These are phyloP conservation scores for Rhabdomys dilectus DNA, from an alignment of 2,113 vertebrate species.

Conservation along the genomic window DNA sequence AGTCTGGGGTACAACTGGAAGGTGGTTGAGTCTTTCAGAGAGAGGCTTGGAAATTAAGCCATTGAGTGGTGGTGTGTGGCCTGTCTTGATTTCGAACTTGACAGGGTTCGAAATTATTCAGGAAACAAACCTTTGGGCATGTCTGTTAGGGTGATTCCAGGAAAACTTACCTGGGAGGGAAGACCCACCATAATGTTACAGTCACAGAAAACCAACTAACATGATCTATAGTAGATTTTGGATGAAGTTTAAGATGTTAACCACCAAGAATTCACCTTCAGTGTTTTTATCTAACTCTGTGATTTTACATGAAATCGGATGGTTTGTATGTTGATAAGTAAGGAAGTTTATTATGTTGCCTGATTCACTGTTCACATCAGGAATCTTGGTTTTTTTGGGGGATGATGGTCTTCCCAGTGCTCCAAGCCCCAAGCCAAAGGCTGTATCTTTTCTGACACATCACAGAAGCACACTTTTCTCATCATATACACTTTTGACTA, in stretches of 20 bases:
- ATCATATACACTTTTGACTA: background rate
- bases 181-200: background rate
- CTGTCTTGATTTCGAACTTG: background rate
- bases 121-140: background rate
- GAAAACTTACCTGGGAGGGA: background rate
- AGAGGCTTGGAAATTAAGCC: background rate
- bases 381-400: slow-evolving; percentile 8
- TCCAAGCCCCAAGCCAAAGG: background rate
- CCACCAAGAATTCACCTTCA: background rate
- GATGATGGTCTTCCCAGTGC: background rate
- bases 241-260: background rate
- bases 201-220: background rate
- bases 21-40: background rate
- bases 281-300: background rate
- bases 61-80: background rate
- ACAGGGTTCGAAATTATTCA: background rate
- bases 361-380: background rate
- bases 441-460: background rate
- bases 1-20: accelerated
- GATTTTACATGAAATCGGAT: background rate
- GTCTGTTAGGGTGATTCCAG: background rate
- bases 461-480: background rate
- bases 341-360: background rate
- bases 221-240: background rate
- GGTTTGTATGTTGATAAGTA: background rate